Base-by-base conservation (phyloP, 2,113 vertebrate species). In the Paramisgurnus dabryanus region DNA sequence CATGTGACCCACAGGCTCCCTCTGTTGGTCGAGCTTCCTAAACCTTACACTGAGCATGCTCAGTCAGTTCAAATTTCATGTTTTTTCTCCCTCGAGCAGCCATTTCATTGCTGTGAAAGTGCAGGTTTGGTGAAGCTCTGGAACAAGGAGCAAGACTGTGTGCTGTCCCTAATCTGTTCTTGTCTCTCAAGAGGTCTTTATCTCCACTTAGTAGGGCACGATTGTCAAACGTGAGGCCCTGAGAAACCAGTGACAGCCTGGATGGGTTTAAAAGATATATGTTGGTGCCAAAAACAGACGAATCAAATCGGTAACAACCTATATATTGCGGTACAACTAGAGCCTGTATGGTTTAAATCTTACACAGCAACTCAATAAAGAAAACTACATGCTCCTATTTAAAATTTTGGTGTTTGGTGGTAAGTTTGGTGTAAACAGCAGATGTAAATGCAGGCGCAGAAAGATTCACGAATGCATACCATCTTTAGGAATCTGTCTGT, bases 1-100 rank as follows among this genome's bases (percentile, higher is more conserved):
- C 92, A 93, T 80, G 88, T 92, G 90, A 91, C 91, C 88, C 77
- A 87, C 84, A 88, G 86, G 91, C 91, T 93, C 91, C 92, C 90
- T 93, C 91, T 93, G 89, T 90, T 88, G 93, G 93, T 87, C 78
- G 85, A 84, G 75, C 82, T 88, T 86, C 49, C 82, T 71, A 88
- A 83, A 83, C 87, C 89, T 88, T 87, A 89, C 76, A 91, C 87
- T 40, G 89, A 92, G 91, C 89, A 92, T 91, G 90, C 91, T 90
- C 91, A 90, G 90, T 89, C 88, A 72, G 85, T 83, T 80, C 80
- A 40, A 86, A 88, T 87, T 87, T 84, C 78, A 86, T 76, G 60
- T 79, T 83, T 80, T 61, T 72, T 77, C 64, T 64, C 70, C 60
- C 65, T 69, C 40, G 77, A 53, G 68, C 78, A 86, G 86, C 66